Evolutionary conservation across 1,140 invertebrate species (phyloP).

Genomic region (Leptopilina clavipes): DNA sequence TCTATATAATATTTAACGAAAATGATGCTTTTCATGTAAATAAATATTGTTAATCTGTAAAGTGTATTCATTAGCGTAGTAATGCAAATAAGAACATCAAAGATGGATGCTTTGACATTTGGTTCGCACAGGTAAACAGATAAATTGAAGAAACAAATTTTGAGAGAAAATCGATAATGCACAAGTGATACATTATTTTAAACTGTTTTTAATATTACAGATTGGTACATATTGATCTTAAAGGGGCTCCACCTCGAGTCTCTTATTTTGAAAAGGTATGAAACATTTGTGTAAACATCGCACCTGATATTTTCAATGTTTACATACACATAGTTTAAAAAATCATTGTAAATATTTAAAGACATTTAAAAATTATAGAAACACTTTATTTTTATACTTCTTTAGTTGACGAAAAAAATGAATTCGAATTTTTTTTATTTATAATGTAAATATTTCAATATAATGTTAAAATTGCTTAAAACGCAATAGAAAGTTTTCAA

Average conservation of each 20-base stretch:
- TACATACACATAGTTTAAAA: constrained; percentile 33
- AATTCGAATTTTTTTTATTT: no score
- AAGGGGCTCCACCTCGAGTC: constrained; percentile 83
- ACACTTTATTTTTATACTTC: no score
- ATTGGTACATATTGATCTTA: constrained; percentile 85
- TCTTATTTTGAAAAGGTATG: constrained; percentile 80
- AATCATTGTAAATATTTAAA: background rate
- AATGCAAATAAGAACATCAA: constrained; percentile 53
- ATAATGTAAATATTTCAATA: background rate
- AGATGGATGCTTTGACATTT: constrained; percentile 76
- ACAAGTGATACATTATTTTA: constrained; percentile 41
- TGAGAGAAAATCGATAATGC: constrained; percentile 47
- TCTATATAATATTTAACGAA: background rate
- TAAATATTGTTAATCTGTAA: background rate
- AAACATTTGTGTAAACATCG: constrained; percentile 9
- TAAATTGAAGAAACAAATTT: constrained; percentile 43
- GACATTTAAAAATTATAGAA: no score
- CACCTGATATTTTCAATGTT: constrained; percentile 47
- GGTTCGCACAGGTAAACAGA: constrained; percentile 75
- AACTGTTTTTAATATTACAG: constrained; percentile 65
- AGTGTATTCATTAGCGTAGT: constrained; percentile 38
- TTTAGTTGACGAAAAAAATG: no score
- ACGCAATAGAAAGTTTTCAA: background rate
- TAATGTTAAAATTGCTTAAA: background rate
- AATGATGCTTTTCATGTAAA: background rate